Percentiles rank a stretch among this genome's conserved stretches.
Evolutionary conservation across 2,888 invertebrate species (phyloP).

Genomic region (Brachylomia viminalis): DNA sequence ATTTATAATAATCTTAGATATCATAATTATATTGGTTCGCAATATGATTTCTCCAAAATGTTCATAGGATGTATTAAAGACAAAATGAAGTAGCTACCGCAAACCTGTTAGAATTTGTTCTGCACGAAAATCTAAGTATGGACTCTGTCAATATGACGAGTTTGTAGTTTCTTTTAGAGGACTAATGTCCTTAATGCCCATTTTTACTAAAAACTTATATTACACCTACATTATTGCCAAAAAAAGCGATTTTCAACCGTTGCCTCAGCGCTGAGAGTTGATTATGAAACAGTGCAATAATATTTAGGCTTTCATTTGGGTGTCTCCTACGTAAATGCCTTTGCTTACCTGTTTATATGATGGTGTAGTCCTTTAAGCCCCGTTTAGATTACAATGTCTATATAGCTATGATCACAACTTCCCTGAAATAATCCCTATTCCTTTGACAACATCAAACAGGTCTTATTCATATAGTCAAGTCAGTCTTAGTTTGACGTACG

Average conservation of each 20-base stretch:
- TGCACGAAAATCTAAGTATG: background rate
- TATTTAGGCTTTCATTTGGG: background rate
- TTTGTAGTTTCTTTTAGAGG: background rate
- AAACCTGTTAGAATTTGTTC: background rate
- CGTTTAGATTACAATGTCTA: background rate
- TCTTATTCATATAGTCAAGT: slow-evolving; percentile 14
- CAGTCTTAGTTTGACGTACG: background rate
- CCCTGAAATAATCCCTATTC: background rate
- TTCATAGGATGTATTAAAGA: too few species aligned
- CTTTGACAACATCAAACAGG: slow-evolving; percentile 15
- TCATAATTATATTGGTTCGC: background rate
- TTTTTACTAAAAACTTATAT: background rate
- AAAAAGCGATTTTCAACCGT: background rate
- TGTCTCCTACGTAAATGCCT: background rate
- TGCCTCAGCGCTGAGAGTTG: background rate
- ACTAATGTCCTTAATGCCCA: too few species aligned
- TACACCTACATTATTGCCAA: background rate
- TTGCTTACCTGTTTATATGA: background rate
- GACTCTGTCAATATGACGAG: background rate
- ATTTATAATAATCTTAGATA: too few species aligned
- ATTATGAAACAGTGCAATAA: background rate
- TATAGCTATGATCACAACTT: background rate
- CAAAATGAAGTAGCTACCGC: too few species aligned
- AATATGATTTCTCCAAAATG: background rate
- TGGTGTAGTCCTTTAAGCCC: background rate